A percentile compares a stretch with the other conserved stretches of the same genome.
phyloP scores from a whole-genome alignment of 2,888 invertebrate species.

The Drosophila gaucha region DNA sequence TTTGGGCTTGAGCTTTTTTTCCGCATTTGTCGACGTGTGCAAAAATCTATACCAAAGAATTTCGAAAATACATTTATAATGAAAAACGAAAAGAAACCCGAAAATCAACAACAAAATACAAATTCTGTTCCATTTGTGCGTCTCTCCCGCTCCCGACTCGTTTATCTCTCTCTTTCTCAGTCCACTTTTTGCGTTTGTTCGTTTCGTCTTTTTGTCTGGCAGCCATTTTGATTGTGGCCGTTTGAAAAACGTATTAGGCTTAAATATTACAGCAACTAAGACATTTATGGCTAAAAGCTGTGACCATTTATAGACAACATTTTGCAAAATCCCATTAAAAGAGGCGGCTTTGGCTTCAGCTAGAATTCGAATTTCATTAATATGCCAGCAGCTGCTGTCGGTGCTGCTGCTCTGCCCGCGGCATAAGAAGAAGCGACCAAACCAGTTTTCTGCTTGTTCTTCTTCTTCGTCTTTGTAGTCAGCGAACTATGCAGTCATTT shows the following conservation, averaged over 20 bases:
- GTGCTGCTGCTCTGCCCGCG: constrained; percentile 5
- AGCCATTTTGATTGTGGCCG: constrained; percentile 55
- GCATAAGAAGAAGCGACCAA: constrained; percentile 44
- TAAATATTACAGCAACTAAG: constrained; percentile 56
- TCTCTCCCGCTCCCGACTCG: constrained; percentile 20
- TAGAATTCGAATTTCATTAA: constrained; percentile 67
- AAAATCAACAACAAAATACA: constrained; percentile 23
- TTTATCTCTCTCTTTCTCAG: constrained; percentile 8
- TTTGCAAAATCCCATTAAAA: constrained; percentile 64
- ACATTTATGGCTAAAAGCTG: constrained; percentile 60
- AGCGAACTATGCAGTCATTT: constrained; percentile 63
- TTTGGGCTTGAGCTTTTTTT: constrained; percentile 22
- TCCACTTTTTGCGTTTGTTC: constrained; percentile 18
- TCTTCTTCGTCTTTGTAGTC: constrained; percentile 36
- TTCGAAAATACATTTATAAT: constrained; percentile 17
- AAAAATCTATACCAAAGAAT: constrained; percentile 41
- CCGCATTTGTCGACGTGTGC: constrained; percentile 56
- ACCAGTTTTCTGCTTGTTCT: constrained; percentile 51
- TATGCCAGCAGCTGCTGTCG: constrained; percentile 49
- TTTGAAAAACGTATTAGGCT: constrained; percentile 45
- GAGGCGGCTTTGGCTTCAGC: constrained; percentile 27
- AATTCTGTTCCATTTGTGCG: constrained; percentile 42
- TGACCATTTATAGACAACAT: constrained; percentile 55
- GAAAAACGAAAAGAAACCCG: constrained; percentile 5
- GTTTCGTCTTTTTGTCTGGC: constrained; percentile 25